These are phyloP conservation scores for Cotesia typhae DNA, from an alignment of 1,140 invertebrate genomes.

Conservation along the genomic window DNA sequence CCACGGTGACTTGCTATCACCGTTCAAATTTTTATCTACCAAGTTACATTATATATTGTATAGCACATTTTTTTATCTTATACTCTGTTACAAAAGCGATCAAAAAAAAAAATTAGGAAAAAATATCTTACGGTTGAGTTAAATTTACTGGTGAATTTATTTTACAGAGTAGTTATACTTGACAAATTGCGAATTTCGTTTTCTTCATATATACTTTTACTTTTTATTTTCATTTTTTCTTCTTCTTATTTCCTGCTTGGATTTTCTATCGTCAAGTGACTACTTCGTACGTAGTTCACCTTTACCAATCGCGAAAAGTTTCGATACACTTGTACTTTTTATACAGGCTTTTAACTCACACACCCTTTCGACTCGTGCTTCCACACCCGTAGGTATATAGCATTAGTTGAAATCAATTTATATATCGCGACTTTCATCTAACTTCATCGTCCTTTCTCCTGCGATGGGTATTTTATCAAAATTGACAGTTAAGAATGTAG, in stretches of 20 bases:
- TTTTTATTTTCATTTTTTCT: not conserved
- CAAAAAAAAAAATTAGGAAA: not conserved
- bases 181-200: not conserved
- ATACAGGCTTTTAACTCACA: too few species aligned
- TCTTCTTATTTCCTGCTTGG: not conserved
- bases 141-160: not conserved
- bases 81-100: not conserved
- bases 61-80: too few species aligned
- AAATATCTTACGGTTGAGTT: too few species aligned
- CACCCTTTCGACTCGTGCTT: too few species aligned
- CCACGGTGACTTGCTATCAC: too few species aligned
- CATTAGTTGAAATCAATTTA: slow-evolving; percentile 25
- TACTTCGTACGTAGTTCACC: too few species aligned
- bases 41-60: too few species aligned
- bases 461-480: slow-evolving; percentile 13
- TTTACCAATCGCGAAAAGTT: not conserved
- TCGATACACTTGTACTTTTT: not conserved
- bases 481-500: slow-evolving; percentile 24
- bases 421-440: slow-evolving; percentile 10
- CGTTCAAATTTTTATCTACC: too few species aligned
- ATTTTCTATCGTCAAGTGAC: not conserved
- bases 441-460: not conserved
- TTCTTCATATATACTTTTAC: not conserved
- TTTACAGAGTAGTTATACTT: not conserved
- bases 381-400: too few species aligned